Percentiles rank a stretch among this genome's conserved stretches.
phyloP scores from a whole-genome alignment of 1,140 invertebrate genomes.

The Cheumatopsyche charites region DNA sequence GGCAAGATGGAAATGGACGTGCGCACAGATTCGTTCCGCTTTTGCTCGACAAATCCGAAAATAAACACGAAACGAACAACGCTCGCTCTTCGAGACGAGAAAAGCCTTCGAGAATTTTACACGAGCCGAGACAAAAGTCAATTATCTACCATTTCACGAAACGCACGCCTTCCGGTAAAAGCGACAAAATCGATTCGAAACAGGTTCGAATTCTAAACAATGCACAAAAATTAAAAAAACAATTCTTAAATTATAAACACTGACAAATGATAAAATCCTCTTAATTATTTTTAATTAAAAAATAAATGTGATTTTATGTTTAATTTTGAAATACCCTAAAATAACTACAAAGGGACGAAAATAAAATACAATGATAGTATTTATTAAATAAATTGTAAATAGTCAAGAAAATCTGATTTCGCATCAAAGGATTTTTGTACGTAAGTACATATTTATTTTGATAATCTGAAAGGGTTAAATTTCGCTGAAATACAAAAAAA shows the following conservation, averaged over 20 bases:
- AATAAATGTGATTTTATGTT: background rate
- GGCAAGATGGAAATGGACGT: background rate
- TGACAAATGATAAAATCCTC: too few species aligned
- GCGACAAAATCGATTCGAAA: constrained; percentile 11
- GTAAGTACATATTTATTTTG: background rate
- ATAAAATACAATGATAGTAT: background rate
- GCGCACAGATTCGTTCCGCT: background rate
- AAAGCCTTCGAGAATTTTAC: constrained; percentile 22
- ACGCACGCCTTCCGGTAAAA: constrained; percentile 19
- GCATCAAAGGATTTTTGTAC: too few species aligned
- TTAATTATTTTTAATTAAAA: too few species aligned
- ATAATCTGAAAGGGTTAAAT: background rate
- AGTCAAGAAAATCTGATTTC: too few species aligned
- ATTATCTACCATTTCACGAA: background rate
- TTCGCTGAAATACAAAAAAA: background rate
- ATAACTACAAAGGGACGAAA: background rate
- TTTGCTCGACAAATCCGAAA: constrained; percentile 17
- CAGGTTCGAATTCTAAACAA: background rate
- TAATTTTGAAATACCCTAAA: background rate
- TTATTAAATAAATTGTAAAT: too few species aligned
- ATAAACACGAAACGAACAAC: constrained; percentile 19
- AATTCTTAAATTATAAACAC: background rate
- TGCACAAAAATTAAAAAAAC: background rate
- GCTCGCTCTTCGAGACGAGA: too few species aligned
- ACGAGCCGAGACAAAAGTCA: constrained; percentile 17